Base-by-base conservation (phyloP, 2,113 vertebrate genomes). In the Indri indri region DNA sequence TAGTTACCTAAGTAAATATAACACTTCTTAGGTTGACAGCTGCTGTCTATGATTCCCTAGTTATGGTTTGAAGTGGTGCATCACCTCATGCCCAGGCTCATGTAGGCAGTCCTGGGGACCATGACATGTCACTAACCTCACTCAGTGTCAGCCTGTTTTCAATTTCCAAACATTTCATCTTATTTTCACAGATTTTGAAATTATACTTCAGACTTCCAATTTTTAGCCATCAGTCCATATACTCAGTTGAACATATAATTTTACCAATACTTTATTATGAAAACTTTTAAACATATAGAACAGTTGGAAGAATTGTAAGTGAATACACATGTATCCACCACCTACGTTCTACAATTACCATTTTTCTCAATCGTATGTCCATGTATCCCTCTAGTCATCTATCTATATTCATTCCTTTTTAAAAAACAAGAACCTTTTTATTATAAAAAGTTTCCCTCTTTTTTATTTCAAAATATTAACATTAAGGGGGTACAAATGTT, bases 161-260 rank as follows among this genome's bases (percentile, higher is more conserved):
- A 7, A 22, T 87, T 66, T n/a, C 42, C n/a, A 42, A 42, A 42
- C 40, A 42, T 42, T 96, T 59, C 14, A 13, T 81, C n/a, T 68
- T 81, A 71, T 61, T 52, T 94, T 87, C 61, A 91, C 10, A 47
- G 42, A 45, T 54, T 95, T 88, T 74, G 20, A 81, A 80, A 73
- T 79, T 84, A 34, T 65, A 88, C 20, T 73, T 91, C 47, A 45
- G 50, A 85, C 42, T 81, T 89, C 17, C 11, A 52, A 0, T 73
- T 85, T 81, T 87, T 88, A 70, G 74, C 42, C 22, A 94, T 81
- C 37, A 50, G 54, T 82, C 94, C 17, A 57, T 76, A 86, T 71
- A 85, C 42, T 94, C 76, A 73, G 45, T 81, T 92, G 59, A 65
- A 59, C 18, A 42, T 80, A 70, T 7, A 54, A 76, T 79, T 84